Conservation (phyloP, 2,113 vertebrate genomes). For the Psephotus haematonotus region DNA sequence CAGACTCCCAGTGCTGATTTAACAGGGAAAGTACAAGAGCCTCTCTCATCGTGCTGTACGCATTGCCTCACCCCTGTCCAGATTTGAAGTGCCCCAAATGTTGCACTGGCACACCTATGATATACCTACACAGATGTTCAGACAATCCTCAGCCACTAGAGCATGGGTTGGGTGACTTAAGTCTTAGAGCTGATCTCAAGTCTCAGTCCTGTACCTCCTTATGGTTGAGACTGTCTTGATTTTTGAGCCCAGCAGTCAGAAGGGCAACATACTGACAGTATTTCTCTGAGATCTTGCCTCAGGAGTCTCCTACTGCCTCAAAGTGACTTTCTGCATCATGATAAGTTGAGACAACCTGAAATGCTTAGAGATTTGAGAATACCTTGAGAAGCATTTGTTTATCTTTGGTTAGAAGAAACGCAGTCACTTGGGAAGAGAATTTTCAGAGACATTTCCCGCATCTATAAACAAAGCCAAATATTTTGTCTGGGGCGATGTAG, state of each 20-base stretch:
- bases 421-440: background rate
- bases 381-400: background rate
- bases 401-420: background rate
- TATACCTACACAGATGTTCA: background rate
- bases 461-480: conserved; percentile 27
- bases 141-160: background rate
- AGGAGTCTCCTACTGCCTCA: background rate
- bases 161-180: background rate
- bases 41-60: background rate
- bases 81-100: background rate
- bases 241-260: background rate
- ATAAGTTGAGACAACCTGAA: background rate
- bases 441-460: background rate
- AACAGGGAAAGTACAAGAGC: background rate
- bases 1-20: background rate
- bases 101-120: background rate
- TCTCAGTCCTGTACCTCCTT: background rate
- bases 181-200: background rate
- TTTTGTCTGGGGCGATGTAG: background rate
- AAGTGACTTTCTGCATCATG: rapidly evolving
- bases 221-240: background rate
- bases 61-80: background rate
- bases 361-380: background rate
- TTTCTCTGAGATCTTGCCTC: background rate
- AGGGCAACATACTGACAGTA: background rate